Evolutionary conservation across 1,140 invertebrate species (phyloP).

Genomic region (Drosophila aff.): DNA sequence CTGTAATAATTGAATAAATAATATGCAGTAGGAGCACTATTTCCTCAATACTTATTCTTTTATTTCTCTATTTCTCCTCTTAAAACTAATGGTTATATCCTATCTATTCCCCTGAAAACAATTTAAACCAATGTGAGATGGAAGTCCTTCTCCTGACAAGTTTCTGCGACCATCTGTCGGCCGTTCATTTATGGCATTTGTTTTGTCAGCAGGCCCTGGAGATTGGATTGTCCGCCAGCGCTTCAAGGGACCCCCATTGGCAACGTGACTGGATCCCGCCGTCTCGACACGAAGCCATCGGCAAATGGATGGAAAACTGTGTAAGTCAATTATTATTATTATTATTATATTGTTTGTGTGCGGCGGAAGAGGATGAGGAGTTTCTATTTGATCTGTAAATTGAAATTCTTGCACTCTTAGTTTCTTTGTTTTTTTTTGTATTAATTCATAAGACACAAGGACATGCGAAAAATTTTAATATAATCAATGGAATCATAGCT

Average conservation of each 20-base stretch:
- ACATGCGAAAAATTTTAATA: not conserved
- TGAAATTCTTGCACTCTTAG: slow-evolving; percentile 23
- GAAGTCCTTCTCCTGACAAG: slow-evolving; percentile 31
- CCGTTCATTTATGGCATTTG: slow-evolving; percentile 78
- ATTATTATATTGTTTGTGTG: slow-evolving; percentile 61
- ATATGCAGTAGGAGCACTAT: not conserved
- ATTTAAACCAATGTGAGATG: slow-evolving; percentile 20
- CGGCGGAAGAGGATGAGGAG: slow-evolving; percentile 5
- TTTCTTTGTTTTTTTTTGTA: not conserved
- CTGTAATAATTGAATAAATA: not conserved
- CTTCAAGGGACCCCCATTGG: slow-evolving; percentile 28
- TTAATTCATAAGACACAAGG: slow-evolving; percentile 1
- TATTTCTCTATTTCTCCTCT: not conserved
- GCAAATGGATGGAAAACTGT: slow-evolving; percentile 51
- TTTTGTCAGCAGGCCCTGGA: slow-evolving; percentile 73
- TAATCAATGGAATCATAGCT: not conserved
- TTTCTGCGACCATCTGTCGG: slow-evolving; percentile 61
- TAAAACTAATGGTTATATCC: not conserved
- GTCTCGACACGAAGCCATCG: slow-evolving; percentile 18
- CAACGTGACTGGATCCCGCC: slow-evolving; percentile 61
- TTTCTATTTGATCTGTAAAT: slow-evolving; percentile 36
- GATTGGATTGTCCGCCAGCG: slow-evolving; percentile 66
- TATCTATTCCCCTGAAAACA: slow-evolving; percentile 8
- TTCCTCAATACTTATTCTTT: not conserved
- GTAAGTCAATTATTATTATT: slow-evolving; percentile 79